phyloP scores from a whole-genome alignment of 2,797 vertebrate species.

The Hemibagrus guttatus region DNA sequence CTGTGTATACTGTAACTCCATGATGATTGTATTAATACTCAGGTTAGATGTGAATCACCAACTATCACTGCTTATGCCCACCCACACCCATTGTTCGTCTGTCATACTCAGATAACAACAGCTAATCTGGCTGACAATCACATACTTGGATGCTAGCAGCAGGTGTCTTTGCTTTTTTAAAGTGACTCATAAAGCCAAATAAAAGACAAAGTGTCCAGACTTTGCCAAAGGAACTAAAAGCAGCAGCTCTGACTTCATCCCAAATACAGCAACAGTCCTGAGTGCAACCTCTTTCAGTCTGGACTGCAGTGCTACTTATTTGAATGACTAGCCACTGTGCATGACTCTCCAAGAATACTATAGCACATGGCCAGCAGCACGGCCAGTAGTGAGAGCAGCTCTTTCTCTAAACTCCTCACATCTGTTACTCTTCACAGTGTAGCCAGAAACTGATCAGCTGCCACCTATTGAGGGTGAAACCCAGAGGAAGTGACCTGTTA shows the following conservation, averaged over 20 bases:
- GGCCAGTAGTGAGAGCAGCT: slow-evolving; percentile 24
- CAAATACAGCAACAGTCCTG: slow-evolving; percentile 2
- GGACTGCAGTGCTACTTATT: slow-evolving; percentile 47
- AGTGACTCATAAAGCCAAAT: slow-evolving; percentile 14
- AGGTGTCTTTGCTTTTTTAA: background rate
- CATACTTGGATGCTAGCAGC: background rate
- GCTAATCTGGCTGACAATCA: background rate
- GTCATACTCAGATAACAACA: background rate
- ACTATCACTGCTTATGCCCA: background rate
- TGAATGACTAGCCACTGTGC: slow-evolving; percentile 43
- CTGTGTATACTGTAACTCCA: background rate
- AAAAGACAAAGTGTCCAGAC: slow-evolving; percentile 17
- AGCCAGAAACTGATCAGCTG: slow-evolving; percentile 57
- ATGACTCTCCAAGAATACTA: slow-evolving; percentile 35
- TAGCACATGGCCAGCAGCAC: slow-evolving; percentile 37
- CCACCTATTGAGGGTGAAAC: slow-evolving; percentile 5
- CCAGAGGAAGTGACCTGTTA: slow-evolving; percentile 6
- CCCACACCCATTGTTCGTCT: background rate
- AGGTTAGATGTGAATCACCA: background rate
- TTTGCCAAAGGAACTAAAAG: background rate
- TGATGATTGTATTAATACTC: background rate
- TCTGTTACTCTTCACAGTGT: slow-evolving; percentile 61
- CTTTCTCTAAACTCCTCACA: slow-evolving; percentile 53
- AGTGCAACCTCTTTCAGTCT: slow-evolving; percentile 34
- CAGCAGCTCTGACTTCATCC: slow-evolving; percentile 16